Conservation (phyloP, 2,113 vertebrate species). For the Pheucticus melanocephalus region DNA sequence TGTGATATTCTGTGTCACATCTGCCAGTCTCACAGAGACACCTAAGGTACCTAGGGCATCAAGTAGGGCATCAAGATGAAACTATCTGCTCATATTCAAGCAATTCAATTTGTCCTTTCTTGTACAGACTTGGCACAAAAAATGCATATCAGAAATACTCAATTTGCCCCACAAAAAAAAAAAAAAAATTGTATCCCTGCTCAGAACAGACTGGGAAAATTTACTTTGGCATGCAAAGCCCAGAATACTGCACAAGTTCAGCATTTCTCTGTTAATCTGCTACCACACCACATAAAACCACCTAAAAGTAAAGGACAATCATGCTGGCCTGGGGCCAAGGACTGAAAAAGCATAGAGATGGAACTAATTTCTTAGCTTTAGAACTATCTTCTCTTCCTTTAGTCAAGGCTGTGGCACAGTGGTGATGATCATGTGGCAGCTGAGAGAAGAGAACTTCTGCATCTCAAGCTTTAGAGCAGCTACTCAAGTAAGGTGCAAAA, state of each 20-base stretch:
- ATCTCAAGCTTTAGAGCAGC: background rate
- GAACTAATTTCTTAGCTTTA: background rate
- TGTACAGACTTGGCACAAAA: background rate
- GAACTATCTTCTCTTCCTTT: background rate
- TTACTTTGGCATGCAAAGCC: background rate
- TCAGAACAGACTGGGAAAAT: background rate
- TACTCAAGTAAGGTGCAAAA: background rate
- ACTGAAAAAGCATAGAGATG: background rate
- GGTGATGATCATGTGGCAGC: background rate
- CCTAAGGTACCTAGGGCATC: background rate
- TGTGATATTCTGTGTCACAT: background rate
- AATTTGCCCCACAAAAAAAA: background rate
- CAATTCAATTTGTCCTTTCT: background rate
- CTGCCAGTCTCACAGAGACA: background rate
- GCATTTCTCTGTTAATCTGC: background rate
- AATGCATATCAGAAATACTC: background rate
- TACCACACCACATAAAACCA: background rate
- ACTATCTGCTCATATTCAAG: background rate
- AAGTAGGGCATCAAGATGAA: background rate
- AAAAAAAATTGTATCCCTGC: background rate
- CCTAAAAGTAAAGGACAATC: background rate
- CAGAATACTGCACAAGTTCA: background rate
- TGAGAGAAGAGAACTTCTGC: background rate
- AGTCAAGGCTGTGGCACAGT: background rate
- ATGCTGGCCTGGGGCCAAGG: background rate